A percentile compares a stretch with the other conserved stretches of the same genome.
These are phyloP conservation scores for Hippocampus barbouri DNA, from an alignment of 2,113 vertebrate species.

Conservation along the genomic window DNA sequence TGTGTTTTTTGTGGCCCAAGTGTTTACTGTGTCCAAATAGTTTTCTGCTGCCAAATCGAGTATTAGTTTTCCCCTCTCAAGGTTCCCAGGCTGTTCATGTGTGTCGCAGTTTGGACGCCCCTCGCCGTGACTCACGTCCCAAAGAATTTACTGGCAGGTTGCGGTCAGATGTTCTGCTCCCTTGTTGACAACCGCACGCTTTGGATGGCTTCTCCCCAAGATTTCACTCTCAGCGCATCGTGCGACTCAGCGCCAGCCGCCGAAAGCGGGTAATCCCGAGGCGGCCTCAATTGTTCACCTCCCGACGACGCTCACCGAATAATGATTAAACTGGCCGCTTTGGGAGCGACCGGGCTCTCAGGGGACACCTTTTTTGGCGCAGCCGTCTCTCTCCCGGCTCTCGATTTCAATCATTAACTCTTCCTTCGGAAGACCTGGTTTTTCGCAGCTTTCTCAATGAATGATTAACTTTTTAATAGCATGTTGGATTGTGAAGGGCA, in stretches of 20 bases:
- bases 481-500: slow-evolving; percentile 25
- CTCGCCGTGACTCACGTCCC: slow-evolving; percentile 53
- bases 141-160: slow-evolving; percentile 49
- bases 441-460: slow-evolving; percentile 21
- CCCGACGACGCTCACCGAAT: background rate
- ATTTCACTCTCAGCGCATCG: slow-evolving; percentile 51
- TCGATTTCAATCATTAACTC: slow-evolving; percentile 37
- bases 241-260: slow-evolving; percentile 9
- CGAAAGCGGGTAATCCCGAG: slow-evolving; percentile 43
- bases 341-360: slow-evolving; percentile 17
- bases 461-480: slow-evolving; percentile 48
- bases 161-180: slow-evolving; percentile 46
- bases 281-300: slow-evolving; percentile 26
- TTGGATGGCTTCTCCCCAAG: slow-evolving; percentile 22
- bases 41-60: background rate
- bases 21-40: background rate
- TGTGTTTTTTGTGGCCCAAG: background rate
- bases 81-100: slow-evolving; percentile 39
- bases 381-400: background rate
- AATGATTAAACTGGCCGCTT: slow-evolving; percentile 21
- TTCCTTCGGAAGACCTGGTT: background rate
- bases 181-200: slow-evolving; percentile 44
- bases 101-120: slow-evolving; percentile 35
- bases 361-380: background rate
- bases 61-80: background rate